phyloP scores from a whole-genome alignment of 1,140 invertebrate genomes.

The Muscidifurax raptorellus region DNA sequence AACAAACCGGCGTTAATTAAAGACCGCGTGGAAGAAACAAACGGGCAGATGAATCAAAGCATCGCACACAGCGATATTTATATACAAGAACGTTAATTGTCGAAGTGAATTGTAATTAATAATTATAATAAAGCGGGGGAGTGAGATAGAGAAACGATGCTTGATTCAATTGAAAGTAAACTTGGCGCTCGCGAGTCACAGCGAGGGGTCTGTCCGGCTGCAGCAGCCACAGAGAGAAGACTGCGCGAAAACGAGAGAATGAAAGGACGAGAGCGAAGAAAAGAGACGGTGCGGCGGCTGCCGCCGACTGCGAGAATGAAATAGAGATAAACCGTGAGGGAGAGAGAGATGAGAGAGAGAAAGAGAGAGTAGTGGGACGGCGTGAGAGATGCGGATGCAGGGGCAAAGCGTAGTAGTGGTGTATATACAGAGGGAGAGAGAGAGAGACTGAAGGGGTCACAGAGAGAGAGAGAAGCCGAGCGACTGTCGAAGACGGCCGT shows the following conservation, averaged over 20 bases:
- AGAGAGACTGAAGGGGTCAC: constrained; percentile 30
- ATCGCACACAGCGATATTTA: background rate
- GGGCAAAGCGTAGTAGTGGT: background rate
- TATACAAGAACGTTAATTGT: background rate
- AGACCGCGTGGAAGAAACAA: background rate
- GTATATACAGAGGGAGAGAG: background rate
- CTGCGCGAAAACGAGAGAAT: constrained; percentile 12
- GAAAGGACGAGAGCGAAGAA: background rate
- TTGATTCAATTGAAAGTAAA: constrained; percentile 16
- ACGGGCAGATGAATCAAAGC: too few relatives aligned
- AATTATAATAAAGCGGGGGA: constrained; percentile 48
- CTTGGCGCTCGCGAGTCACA: background rate
- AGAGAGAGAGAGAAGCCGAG: constrained; percentile 39
- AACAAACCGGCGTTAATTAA: background rate
- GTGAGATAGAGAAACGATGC: background rate
- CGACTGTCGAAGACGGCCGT: constrained; percentile 51
- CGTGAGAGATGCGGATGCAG: constrained; percentile 12
- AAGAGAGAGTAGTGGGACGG: background rate
- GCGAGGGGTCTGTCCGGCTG: background rate
- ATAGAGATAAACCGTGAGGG: constrained; percentile 40
- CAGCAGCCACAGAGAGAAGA: constrained; percentile 3
- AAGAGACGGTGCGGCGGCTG: constrained; percentile 12
- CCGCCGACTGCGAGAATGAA: constrained; percentile 9
- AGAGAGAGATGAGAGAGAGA: constrained; percentile 23
- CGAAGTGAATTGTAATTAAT: constrained; percentile 56